Base-by-base conservation (phyloP, 2,113 vertebrate species). In the Misgurnus anguillicaudatus region DNA sequence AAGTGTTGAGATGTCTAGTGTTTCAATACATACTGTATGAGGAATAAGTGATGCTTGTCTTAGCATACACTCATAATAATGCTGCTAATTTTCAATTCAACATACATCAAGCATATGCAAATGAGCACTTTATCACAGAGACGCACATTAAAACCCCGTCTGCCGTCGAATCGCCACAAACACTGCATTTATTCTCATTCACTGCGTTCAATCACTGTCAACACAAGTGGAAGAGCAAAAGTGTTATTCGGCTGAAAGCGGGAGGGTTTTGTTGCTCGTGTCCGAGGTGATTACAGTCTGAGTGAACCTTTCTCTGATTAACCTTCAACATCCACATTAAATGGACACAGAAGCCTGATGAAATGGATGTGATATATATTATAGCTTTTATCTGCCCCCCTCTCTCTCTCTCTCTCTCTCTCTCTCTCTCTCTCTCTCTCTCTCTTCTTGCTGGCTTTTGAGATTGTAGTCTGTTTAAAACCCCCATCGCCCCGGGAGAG, bases 401-500 rank as follows among this genome's bases (percentile, higher is more conserved):
- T 72, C 53, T 58, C 38, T 73, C 14, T 24, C 3, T 39, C 62
- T 72, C 31, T 66, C 48, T 67, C 19, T 31, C 53, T 58, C 61
- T n/a, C 48, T 19, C 10, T 53, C 31, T 61, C 38, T 67, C 38
- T 61, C 75, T n/a, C n/a, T 17, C 42, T 53, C 62, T 65, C 47
- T 51, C 47, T 51, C 47, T 42, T 53, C 53, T 71, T 8, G 24
- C 14, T 75, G 39, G 39, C 38, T 38, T 63, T 55, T 39, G 68
- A 69, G 82, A 80, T 78, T 74, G 69, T 64, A 41, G 63, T 63
- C 68, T 64, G 75, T 84, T 75, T 81, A 78, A 80, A 81, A 53
- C 69, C 47, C 75, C 81, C 64, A 80, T 69, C 45, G 79, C 69
- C 38, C 47, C 10, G 69, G 75, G 82, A 79, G 75, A 78, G 63